These are phyloP conservation scores for Allobates femoralis DNA, from an alignment of 2,797 vertebrate species.

Conservation along the genomic window DNA sequence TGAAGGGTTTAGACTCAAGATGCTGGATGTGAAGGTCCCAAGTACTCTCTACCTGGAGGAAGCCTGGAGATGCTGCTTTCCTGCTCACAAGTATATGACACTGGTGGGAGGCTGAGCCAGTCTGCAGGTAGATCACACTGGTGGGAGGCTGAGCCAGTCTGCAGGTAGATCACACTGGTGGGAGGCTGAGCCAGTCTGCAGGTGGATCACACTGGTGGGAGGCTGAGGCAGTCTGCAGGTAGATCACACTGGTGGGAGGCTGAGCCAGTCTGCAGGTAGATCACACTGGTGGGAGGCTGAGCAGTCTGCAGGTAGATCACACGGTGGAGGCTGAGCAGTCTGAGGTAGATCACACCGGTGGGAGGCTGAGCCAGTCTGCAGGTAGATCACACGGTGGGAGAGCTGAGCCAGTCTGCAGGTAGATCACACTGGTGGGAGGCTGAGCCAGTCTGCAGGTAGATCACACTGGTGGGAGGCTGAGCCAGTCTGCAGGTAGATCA, in stretches of 20 bases:
- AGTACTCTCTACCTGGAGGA: constrained; percentile 62
- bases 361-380: constrained; percentile 72
- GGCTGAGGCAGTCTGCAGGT: constrained; percentile 76
- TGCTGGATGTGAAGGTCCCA: constrained; percentile 73
- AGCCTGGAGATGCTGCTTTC: constrained; percentile 69
- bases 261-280: no score
- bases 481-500: constrained; percentile 71
- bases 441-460: constrained; percentile 78
- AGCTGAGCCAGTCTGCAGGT: no score
- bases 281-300: constrained; percentile 67
- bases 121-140: constrained; percentile 80
- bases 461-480: no score
- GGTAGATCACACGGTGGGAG: no score
- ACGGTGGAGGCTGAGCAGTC: no score
- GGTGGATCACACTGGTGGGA: constrained; percentile 69
- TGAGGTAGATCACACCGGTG: constrained; percentile 69
- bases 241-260: no score
- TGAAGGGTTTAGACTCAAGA: constrained; percentile 69
- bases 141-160: constrained; percentile 67
- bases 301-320: constrained; percentile 81
- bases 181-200: no score
- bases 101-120: constrained; percentile 66
- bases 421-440: constrained; percentile 68
- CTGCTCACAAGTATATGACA: constrained; percentile 67
- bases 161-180: constrained; percentile 85